Conservation (phyloP, 2,888 invertebrate species). For the Petrolisthes cinctipes region DNA sequence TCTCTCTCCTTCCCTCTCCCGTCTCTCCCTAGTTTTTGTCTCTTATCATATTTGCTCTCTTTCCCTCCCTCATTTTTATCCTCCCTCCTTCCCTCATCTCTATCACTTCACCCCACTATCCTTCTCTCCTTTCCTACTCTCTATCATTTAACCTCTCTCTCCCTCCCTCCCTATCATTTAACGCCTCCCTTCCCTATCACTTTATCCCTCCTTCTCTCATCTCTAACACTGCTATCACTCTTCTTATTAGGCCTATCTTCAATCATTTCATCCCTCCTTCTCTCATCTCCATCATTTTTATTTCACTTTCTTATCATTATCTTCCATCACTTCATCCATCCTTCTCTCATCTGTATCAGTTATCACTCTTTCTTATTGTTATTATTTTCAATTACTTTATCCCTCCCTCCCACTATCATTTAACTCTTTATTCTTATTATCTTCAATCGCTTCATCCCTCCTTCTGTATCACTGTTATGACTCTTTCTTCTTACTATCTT, state of each 20-base stretch:
- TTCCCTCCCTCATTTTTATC: too few relatives aligned
- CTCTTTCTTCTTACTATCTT: too few relatives aligned
- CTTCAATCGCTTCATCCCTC: neutral
- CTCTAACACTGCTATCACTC: neutral
- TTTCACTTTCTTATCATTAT: neutral
- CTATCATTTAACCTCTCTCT: too few relatives aligned
- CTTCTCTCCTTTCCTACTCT: too few relatives aligned
- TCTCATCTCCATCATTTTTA: neutral
- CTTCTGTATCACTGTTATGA: neutral
- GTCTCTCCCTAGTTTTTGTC: too few relatives aligned
- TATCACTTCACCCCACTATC: too few relatives aligned
- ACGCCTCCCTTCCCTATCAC: neutral
- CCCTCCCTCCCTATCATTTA: too few relatives aligned
- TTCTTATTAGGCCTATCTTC: neutral
- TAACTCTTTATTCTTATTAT: neutral
- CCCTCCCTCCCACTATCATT: neutral
- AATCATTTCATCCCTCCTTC: neutral
- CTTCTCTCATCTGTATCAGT: neutral
- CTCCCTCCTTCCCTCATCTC: too few relatives aligned
- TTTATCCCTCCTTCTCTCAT: neutral
- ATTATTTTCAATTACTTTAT: neutral
- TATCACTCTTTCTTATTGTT: neutral
- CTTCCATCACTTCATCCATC: neutral
- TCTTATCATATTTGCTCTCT: too few relatives aligned
- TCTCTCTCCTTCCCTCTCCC: too few relatives aligned